Conservation (phyloP, 2,888 invertebrate species). For the Steromphala cineraria region DNA sequence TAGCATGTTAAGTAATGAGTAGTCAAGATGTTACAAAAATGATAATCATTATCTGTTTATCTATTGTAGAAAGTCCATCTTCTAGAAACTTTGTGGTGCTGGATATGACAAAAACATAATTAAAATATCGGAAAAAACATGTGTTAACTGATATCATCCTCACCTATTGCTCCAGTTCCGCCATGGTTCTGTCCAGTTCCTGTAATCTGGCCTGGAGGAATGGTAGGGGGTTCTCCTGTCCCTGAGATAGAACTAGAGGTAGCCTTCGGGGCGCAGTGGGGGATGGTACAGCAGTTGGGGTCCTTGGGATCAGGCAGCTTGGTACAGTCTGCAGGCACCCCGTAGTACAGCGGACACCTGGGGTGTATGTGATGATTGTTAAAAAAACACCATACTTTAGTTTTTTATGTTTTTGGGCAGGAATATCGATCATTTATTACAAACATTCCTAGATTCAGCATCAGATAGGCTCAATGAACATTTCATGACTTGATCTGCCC, state of each 20-base stretch:
- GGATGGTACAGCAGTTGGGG: constrained; percentile 53
- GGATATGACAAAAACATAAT: too few relatives aligned
- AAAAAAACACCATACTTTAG: too few relatives aligned
- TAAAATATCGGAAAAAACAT: too few relatives aligned
- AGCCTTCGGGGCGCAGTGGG: constrained; percentile 47
- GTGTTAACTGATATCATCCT: not conserved
- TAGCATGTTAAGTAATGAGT: too few relatives aligned
- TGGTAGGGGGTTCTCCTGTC: constrained; percentile 12
- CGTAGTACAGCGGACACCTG: constrained; percentile 56
- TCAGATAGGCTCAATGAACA: too few relatives aligned
- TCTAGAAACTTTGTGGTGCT: too few relatives aligned
- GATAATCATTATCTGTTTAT: too few relatives aligned
- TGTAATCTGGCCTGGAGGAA: constrained; percentile 33
- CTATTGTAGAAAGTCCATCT: too few relatives aligned
- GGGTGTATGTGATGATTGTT: not conserved
- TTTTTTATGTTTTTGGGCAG: not conserved
- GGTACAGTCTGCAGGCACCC: constrained; percentile 45
- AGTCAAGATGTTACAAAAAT: too few relatives aligned
- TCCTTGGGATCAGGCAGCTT: constrained; percentile 54
- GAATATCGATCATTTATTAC: too few relatives aligned
- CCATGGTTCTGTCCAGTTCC: constrained; percentile 35
- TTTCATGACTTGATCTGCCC: too few relatives aligned
- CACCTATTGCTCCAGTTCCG: not conserved
- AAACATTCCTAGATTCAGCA: too few relatives aligned
- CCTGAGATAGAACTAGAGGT: constrained; percentile 42